phyloP scores from a whole-genome alignment of 2,888 invertebrate species.

The Lepeophtheirus nordmannii region DNA sequence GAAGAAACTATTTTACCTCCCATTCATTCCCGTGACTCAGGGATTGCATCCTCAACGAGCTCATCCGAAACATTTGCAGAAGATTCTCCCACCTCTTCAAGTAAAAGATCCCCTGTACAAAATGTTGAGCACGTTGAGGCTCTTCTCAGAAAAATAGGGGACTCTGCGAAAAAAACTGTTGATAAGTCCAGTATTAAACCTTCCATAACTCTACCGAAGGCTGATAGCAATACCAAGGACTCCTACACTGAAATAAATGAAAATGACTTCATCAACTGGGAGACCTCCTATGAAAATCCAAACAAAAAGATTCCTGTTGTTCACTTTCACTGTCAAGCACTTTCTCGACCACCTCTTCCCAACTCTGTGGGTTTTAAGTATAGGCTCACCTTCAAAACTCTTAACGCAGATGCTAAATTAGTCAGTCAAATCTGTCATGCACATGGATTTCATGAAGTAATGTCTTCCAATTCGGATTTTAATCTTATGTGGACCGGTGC shows the following conservation, averaged over 20 bases:
- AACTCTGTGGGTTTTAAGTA: conserved; percentile 13
- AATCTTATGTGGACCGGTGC: conserved; percentile 83
- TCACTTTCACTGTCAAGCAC: conserved; percentile 27
- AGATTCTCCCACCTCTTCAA: background rate
- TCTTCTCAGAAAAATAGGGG: conserved; percentile 12
- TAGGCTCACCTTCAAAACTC: conserved; percentile 22
- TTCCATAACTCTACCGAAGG: too few species aligned
- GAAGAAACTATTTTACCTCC: background rate
- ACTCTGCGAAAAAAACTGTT: conserved; percentile 16
- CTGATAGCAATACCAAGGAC: too few species aligned
- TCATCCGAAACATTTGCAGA: background rate
- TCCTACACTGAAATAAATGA: too few species aligned
- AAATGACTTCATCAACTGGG: background rate
- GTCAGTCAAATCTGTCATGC: conserved; percentile 24
- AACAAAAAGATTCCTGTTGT: conserved; percentile 26
- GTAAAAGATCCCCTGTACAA: background rate
- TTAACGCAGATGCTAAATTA: conserved; percentile 23
- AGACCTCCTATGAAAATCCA: background rate
- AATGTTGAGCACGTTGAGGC: conserved; percentile 21
- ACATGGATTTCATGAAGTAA: conserved; percentile 24
- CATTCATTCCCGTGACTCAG: background rate
- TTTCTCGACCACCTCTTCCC: conserved; percentile 25
- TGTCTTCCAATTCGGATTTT: conserved; percentile 47
- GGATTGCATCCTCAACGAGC: background rate
- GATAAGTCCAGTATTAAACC: too few species aligned